A percentile compares a stretch with the other conserved stretches of the same genome.
Evolutionary conservation across 2,888 invertebrate genomes (phyloP).

Genomic region (Eristalis pertinax): DNA sequence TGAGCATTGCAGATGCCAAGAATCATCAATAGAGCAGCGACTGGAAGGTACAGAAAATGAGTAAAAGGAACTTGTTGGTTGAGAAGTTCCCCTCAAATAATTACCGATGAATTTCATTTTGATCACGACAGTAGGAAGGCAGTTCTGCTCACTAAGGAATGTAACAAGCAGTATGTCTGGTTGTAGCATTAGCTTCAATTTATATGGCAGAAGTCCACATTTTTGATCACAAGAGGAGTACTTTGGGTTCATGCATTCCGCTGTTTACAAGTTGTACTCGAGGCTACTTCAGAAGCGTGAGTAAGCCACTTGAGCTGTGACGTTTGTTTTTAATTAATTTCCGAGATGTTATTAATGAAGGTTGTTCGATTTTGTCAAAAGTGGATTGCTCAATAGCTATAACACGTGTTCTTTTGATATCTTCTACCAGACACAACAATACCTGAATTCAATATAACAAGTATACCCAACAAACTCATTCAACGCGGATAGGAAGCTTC

Average conservation of each 20-base stretch:
- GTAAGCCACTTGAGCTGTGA: neutral
- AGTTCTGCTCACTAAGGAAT: neutral
- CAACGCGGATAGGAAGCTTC: too few species aligned
- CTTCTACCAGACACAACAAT: too few species aligned
- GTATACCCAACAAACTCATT: too few species aligned
- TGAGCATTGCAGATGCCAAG: conserved; percentile 3
- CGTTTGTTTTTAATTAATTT: neutral
- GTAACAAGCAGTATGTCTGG: neutral
- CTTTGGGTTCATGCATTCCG: neutral
- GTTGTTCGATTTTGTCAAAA: neutral
- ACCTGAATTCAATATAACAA: too few species aligned
- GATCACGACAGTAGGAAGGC: neutral
- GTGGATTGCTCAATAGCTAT: too few species aligned
- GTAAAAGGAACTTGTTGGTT: neutral
- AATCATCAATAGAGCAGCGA: neutral
- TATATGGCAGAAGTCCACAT: neutral
- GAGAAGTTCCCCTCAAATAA: neutral
- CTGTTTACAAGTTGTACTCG: neutral
- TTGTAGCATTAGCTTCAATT: neutral
- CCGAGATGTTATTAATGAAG: neutral
- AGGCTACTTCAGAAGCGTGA: neutral
- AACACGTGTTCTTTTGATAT: too few species aligned
- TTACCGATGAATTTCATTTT: conserved; percentile 1
- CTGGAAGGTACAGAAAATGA: neutral
- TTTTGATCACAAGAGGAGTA: neutral